These are phyloP conservation scores for Aleiodes sp. DNA, from an alignment of 1,140 invertebrate species.

Conservation along the genomic window DNA sequence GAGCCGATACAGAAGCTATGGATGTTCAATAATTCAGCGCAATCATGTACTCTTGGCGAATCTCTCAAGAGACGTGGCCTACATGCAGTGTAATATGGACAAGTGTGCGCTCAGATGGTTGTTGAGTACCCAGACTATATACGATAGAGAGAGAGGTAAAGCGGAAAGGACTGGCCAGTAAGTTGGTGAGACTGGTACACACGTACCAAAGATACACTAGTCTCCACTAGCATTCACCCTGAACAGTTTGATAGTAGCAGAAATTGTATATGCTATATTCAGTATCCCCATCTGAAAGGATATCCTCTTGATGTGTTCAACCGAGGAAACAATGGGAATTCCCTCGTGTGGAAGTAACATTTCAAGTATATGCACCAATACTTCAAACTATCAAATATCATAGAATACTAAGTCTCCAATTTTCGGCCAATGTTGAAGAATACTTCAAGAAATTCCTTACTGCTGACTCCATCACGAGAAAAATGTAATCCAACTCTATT, in stretches of 20 bases:
- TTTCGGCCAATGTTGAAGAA: too few relatives aligned
- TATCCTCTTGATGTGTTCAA: slow-evolving; percentile 23
- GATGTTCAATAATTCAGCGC: slow-evolving; percentile 32
- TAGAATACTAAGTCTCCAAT: not conserved
- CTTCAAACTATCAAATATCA: not conserved
- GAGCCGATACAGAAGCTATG: slow-evolving; percentile 24
- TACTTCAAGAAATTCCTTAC: too few relatives aligned
- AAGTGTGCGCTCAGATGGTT: slow-evolving; percentile 9
- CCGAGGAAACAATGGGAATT: slow-evolving; percentile 25
- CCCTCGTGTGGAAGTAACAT: slow-evolving; percentile 3
- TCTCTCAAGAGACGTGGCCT: slow-evolving; percentile 13
- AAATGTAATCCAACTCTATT: too few relatives aligned
- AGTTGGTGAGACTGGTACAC: not conserved
- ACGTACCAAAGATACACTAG: not conserved
- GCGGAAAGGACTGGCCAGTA: not conserved
- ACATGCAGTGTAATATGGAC: not conserved
- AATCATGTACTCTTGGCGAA: not conserved
- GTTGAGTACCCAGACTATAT: not conserved
- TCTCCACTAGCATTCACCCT: not conserved
- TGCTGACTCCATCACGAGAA: too few relatives aligned
- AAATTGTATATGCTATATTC: not conserved
- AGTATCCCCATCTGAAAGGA: not conserved
- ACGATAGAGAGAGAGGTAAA: not conserved
- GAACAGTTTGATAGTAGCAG: not conserved
- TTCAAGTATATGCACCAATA: not conserved